Evolutionary conservation across 2,113 vertebrate species (phyloP).

Genomic region (human (Homo sapiens)): GRCh38 chr16:79456001-79456500

Average conservation of each 20-base stretch:
- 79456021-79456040: conserved; percentile 36
- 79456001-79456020: too few relatives aligned
- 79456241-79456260: conserved; percentile 81
- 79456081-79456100: conserved; percentile 46
- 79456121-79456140: conserved; percentile 48
- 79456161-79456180: conserved; percentile 62
- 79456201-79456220: conserved; percentile 75
- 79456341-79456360: conserved; percentile 82
- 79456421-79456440: conserved; percentile 76
- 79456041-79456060: conserved; percentile 60
- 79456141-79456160: conserved; percentile 64
- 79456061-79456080: conserved; percentile 51
- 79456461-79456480: conserved; percentile 5
- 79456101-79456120: conserved; percentile 45
- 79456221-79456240: conserved; percentile 74
- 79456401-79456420: conserved; percentile 67
- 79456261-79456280: conserved; percentile 82
- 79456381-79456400: conserved; percentile 67
- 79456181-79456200: conserved; percentile 67
- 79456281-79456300: conserved; percentile 78
- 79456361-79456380: conserved; percentile 73
- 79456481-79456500: conserved; percentile 49
- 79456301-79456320: conserved; percentile 79
- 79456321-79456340: conserved; percentile 79
- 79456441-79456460: conserved; percentile 60